phyloP scores from a whole-genome alignment of 2,888 invertebrate species.

The Metalampra italica region DNA sequence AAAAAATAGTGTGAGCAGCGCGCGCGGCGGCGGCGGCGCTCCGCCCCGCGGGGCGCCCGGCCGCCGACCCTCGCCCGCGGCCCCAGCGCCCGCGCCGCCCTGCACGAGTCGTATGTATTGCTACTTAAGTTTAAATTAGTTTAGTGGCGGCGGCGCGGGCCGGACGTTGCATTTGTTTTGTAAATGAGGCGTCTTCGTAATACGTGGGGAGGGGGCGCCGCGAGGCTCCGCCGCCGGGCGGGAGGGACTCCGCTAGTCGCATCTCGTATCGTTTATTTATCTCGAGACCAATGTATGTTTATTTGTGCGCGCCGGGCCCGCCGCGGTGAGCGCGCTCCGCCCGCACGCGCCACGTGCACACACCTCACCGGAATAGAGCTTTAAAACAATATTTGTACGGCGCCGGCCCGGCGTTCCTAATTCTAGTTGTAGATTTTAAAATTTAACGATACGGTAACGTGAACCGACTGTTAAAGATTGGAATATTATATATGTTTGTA shows the following conservation, averaged over 20 bases:
- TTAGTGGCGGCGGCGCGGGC: neutral
- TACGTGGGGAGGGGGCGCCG: constrained; percentile 31
- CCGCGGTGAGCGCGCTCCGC: constrained; percentile 29
- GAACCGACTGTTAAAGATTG: constrained; percentile 64
- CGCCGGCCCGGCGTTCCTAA: constrained; percentile 41
- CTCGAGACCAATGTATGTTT: constrained; percentile 72
- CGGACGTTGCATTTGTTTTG: constrained; percentile 56
- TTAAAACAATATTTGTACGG: constrained; percentile 41
- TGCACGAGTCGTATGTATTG: neutral
- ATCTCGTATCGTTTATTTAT: constrained; percentile 70
- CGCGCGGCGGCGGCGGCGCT: constrained; percentile 11
- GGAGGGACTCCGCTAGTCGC: constrained; percentile 53
- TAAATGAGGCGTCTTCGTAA: constrained; percentile 50
- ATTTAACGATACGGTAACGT: constrained; percentile 61
- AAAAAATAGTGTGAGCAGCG: constrained; percentile 1
- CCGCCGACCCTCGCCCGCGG: neutral
- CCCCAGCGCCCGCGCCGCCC: neutral
- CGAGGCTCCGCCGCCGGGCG: constrained; percentile 43
- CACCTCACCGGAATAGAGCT: constrained; percentile 51
- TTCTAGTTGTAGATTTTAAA: constrained; percentile 69
- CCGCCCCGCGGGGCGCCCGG: constrained; percentile 19
- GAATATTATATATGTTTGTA: constrained; percentile 72
- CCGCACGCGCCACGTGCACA: constrained; percentile 18
- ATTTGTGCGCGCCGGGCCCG: constrained; percentile 46
- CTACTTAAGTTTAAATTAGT: constrained; percentile 7